Evolutionary conservation across 2,113 vertebrate species (phyloP).

Genomic region (Lethenteron camtschaticum): DNA sequence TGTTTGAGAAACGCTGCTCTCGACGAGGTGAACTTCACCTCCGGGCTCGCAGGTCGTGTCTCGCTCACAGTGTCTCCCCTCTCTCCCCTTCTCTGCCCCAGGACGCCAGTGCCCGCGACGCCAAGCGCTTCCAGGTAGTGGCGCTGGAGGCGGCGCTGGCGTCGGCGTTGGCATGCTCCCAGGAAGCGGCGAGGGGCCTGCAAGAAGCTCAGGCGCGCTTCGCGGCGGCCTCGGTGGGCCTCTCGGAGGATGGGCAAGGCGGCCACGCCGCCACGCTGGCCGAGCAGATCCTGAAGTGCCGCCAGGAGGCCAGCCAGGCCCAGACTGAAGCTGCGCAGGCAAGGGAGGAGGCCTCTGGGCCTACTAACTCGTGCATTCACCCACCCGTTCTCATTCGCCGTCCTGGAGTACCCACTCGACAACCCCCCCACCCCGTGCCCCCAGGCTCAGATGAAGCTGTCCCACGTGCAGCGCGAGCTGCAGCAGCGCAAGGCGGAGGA

Average conservation of each 20-base stretch:
- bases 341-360: constrained; percentile 8
- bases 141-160: constrained; percentile 11
- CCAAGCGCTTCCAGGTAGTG: too few relatives aligned
- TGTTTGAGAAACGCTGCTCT: too few relatives aligned
- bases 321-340: constrained; percentile 76
- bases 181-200: constrained; percentile 30
- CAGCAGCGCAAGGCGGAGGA: constrained; percentile 50
- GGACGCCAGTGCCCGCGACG: too few relatives aligned
- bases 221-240: constrained; percentile 55
- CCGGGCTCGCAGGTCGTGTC: too few relatives aligned
- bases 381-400: too few relatives aligned
- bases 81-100: too few relatives aligned
- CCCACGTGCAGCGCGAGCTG: constrained; percentile 51
- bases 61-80: too few relatives aligned
- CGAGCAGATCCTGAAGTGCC: constrained; percentile 72
- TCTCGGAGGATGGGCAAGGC: constrained; percentile 40
- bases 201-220: constrained; percentile 52
- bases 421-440: not conserved
- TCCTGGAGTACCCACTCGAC: too few relatives aligned
- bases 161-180: not conserved
- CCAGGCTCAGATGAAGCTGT: constrained; percentile 71
- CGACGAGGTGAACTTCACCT: too few relatives aligned
- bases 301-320: constrained; percentile 71
- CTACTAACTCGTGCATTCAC: too few relatives aligned
- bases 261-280: constrained; percentile 45